A percentile compares a stretch with the other conserved stretches of the same genome.
Evolutionary conservation across 2,888 invertebrate species (phyloP).

Genomic region (Caenorhabditis doughertyi): DNA sequence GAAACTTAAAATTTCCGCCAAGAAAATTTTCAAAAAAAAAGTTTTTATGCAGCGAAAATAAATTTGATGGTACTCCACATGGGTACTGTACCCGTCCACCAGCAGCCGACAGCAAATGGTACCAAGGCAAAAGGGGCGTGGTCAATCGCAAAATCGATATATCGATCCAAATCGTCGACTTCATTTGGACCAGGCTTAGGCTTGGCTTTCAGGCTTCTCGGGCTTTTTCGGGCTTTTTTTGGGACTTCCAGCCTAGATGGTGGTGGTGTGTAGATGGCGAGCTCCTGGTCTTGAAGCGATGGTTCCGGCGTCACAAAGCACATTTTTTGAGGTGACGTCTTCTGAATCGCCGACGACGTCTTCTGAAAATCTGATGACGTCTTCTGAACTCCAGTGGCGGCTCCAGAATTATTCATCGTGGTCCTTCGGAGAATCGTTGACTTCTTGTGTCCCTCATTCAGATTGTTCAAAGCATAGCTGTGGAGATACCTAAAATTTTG

Average conservation of each 20-base stretch:
- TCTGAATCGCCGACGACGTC: neutral
- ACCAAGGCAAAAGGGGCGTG: slow-evolving; percentile 20
- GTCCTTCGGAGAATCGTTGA: slow-evolving; percentile 55
- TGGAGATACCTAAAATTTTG: slow-evolving; percentile 59
- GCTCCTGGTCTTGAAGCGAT: slow-evolving; percentile 16
- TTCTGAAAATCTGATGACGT: too few species aligned
- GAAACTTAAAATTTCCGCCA: neutral
- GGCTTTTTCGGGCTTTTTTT: neutral
- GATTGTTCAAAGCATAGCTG: slow-evolving; percentile 50
- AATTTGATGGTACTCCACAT: slow-evolving; percentile 42
- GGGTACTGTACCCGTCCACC: slow-evolving; percentile 47
- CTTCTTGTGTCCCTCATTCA: slow-evolving; percentile 32
- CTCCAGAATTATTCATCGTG: slow-evolving; percentile 56
- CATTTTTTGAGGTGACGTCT: neutral
- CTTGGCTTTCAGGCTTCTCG: neutral
- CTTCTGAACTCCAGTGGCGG: too few species aligned
- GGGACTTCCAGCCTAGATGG: slow-evolving; percentile 21
- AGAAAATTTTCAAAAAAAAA: neutral
- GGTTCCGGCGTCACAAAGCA: slow-evolving; percentile 61
- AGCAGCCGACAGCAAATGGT: slow-evolving; percentile 48
- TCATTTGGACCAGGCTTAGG: neutral
- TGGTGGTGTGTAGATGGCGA: slow-evolving; percentile 45
- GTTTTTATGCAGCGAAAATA: slow-evolving; percentile 32
- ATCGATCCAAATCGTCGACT: slow-evolving; percentile 19
- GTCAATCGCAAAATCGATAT: slow-evolving; percentile 15